A percentile compares a stretch with the other conserved stretches of the same genome.
These are phyloP conservation scores for Napeogenes inachia DNA, from an alignment of 2,888 invertebrate genomes.

Conservation along the genomic window DNA sequence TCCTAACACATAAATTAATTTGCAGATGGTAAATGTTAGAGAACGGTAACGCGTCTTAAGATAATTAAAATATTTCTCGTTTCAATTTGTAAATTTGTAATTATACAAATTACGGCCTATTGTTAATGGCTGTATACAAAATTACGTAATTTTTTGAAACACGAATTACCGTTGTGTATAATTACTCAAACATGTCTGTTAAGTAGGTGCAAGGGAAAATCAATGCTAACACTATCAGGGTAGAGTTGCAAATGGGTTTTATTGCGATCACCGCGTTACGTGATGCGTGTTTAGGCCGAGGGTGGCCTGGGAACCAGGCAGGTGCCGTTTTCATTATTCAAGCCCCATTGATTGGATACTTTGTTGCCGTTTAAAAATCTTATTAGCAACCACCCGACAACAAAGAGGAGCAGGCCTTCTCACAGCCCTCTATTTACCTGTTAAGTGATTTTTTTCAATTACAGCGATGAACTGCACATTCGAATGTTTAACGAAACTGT, in stretches of 20 bases:
- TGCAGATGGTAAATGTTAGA: no score
- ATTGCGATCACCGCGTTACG: conserved; percentile 40
- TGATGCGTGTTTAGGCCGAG: conserved; percentile 66
- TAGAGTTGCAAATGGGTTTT: conserved; percentile 47
- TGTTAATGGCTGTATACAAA: conserved; percentile 26
- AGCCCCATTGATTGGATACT: conserved; percentile 77
- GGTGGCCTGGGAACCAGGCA: conserved; percentile 70
- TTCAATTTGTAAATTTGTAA: neutral
- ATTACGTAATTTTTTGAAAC: conserved; percentile 46
- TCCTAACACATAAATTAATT: neutral
- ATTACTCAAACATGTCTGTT: conserved; percentile 65
- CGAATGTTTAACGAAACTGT: conserved; percentile 60
- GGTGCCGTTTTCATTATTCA: conserved; percentile 77
- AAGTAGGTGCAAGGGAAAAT: conserved; percentile 35
- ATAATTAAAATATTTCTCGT: neutral
- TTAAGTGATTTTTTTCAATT: conserved; percentile 77
- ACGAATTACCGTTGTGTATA: conserved; percentile 64
- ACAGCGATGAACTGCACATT: conserved; percentile 67
- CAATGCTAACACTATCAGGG: conserved; percentile 38
- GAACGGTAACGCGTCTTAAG: neutral
- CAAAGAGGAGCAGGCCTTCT: conserved; percentile 57
- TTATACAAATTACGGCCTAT: conserved; percentile 12
- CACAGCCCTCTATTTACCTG: conserved; percentile 63
- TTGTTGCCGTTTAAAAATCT: conserved; percentile 77
- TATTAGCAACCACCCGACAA: conserved; percentile 72